Conservation (phyloP, 1,140 invertebrate species). For the Apis mellifera region DNA sequence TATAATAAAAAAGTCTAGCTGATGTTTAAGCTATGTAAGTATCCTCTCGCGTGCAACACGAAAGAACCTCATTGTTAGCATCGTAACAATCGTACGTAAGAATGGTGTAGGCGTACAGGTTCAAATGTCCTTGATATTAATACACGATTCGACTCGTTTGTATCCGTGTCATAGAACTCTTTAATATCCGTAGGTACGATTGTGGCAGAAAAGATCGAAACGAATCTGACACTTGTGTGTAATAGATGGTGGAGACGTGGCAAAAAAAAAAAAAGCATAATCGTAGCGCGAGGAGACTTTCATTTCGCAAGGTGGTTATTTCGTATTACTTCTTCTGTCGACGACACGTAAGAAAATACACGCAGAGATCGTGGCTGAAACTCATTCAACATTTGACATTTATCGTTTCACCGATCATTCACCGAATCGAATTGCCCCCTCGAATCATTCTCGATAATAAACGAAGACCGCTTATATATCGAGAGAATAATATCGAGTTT, state of each 20-base stretch:
- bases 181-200: not conserved
- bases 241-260: conserved; percentile 31
- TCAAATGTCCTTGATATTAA: conserved; percentile 13
- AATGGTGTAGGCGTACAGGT: not conserved
- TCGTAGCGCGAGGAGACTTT: conserved; percentile 27
- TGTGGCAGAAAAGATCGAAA: conserved; percentile 21
- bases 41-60: conserved; percentile 43
- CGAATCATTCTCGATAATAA: conserved; percentile 4
- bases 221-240: conserved; percentile 23
- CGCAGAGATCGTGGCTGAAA: conserved; percentile 32
- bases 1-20: not conserved
- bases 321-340: conserved; percentile 17
- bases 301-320: conserved; percentile 40
- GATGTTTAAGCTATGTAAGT: conserved; percentile 17
- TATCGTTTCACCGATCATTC: conserved; percentile 9
- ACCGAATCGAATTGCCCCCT: conserved; percentile 25
- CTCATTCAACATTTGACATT: conserved; percentile 41
- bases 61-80: conserved; percentile 9
- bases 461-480: not conserved
- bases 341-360: not conserved
- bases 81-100: not conserved
- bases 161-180: not conserved
- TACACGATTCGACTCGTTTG: not conserved
- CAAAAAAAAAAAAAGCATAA: conserved; percentile 58
- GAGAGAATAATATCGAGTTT: conserved; percentile 17